These are phyloP conservation scores for Conus ventricosus DNA, from an alignment of 1,140 invertebrate species.

Conservation along the genomic window DNA sequence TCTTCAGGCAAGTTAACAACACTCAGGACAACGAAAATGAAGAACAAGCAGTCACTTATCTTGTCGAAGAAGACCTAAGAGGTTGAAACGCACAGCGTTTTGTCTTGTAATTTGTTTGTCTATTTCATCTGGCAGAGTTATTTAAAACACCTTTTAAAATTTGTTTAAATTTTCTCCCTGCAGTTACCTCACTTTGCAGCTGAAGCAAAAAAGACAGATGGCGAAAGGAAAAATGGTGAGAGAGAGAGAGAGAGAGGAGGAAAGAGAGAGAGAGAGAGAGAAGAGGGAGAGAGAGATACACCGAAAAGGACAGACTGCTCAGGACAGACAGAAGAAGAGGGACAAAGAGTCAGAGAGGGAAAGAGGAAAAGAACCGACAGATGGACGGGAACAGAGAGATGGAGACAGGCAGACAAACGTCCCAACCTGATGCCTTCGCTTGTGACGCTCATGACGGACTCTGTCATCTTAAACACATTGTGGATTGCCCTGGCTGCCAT, in stretches of 20 bases:
- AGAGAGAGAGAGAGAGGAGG: conserved; percentile 10
- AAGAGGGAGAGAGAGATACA: not conserved
- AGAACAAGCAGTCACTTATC: too few relatives aligned
- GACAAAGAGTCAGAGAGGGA: not conserved
- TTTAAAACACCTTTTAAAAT: too few relatives aligned
- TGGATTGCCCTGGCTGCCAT: conserved; percentile 77
- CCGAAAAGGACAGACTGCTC: not conserved
- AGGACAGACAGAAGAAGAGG: not conserved
- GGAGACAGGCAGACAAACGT: not conserved
- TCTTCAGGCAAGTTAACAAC: too few relatives aligned
- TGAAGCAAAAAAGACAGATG: too few relatives aligned
- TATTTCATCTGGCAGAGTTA: too few relatives aligned
- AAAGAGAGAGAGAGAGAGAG: not conserved
- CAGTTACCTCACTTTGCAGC: too few relatives aligned
- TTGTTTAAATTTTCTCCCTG: too few relatives aligned
- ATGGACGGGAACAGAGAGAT: not conserved
- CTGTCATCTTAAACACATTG: conserved; percentile 77
- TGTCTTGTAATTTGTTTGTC: too few relatives aligned
- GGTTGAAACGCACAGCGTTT: too few relatives aligned
- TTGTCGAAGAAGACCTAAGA: too few relatives aligned
- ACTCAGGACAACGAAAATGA: too few relatives aligned
- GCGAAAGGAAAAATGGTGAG: not conserved
- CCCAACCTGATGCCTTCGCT: conserved; percentile 73
- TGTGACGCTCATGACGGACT: conserved; percentile 74
- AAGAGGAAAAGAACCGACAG: not conserved